A percentile compares a stretch with the other conserved stretches of the same genome.
These are phyloP conservation scores for Cyclophora punctaria DNA, from an alignment of 2,888 invertebrate genomes.

Conservation along the genomic window DNA sequence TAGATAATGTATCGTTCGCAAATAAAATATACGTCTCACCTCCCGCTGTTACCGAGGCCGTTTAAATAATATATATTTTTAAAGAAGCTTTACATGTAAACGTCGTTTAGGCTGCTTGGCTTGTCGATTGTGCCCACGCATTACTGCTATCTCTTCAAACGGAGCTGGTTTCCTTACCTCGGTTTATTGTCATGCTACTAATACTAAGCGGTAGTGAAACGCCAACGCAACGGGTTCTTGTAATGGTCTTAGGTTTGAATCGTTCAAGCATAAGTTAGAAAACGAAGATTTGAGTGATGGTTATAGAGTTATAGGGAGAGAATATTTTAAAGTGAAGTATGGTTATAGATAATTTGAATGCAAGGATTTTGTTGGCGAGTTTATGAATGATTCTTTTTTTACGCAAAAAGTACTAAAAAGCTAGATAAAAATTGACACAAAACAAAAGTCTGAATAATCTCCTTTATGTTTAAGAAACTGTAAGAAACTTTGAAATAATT, in stretches of 20 bases:
- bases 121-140: constrained; percentile 58
- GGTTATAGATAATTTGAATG: too few species aligned
- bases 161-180: constrained; percentile 60
- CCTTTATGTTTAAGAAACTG: too few species aligned
- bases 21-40: neutral
- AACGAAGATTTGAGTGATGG: too few species aligned
- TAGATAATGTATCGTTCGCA: neutral
- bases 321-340: too few species aligned
- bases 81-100: constrained; percentile 34
- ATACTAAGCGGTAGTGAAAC: constrained; percentile 48
- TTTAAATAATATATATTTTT: constrained; percentile 5
- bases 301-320: too few species aligned
- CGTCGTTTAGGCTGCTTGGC: constrained; percentile 53
- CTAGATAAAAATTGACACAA: too few species aligned
- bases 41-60: neutral
- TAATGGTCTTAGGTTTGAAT: constrained; percentile 24
- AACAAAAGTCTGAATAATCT: too few species aligned
- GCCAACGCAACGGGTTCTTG: constrained; percentile 56
- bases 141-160: constrained; percentile 55
- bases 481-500: too few species aligned
- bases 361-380: too few species aligned
- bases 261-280: too few species aligned
- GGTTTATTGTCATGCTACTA: constrained; percentile 68
- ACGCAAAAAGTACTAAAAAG: too few species aligned
- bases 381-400: too few species aligned